Conservation (phyloP, 2,797 vertebrate species). For the Pangasius djambal region DNA sequence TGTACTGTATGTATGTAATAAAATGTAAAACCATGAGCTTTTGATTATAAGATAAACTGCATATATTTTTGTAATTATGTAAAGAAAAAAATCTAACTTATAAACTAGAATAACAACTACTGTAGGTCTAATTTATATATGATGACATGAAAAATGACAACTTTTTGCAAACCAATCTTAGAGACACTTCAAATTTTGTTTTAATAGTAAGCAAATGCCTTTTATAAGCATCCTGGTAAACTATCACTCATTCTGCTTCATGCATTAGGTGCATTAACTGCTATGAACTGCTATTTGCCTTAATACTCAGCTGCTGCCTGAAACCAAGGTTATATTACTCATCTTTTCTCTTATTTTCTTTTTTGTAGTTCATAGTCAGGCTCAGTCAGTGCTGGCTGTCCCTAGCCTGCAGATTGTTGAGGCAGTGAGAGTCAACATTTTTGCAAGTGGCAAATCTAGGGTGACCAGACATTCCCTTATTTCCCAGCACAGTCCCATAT, state of each 20-base stretch:
- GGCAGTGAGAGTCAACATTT: background rate
- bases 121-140: background rate
- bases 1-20: background rate
- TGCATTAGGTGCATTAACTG: background rate
- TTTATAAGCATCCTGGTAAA: background rate
- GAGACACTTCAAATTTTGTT: background rate
- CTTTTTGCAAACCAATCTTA: background rate
- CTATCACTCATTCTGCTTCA: background rate
- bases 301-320: background rate
- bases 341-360: background rate
- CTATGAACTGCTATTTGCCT: background rate
- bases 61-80: background rate
- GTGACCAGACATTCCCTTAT: background rate
- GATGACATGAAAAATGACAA: background rate
- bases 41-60: background rate
- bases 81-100: background rate
- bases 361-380: background rate
- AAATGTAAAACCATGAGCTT: background rate
- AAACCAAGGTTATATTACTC: background rate
- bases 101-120: background rate
- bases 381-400: background rate
- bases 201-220: background rate
- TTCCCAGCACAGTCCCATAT: background rate
- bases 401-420: background rate
- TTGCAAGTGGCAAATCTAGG: background rate